These are phyloP conservation scores for Pseudoatta argentina DNA, from an alignment of 1,140 invertebrate genomes.

Conservation along the genomic window DNA sequence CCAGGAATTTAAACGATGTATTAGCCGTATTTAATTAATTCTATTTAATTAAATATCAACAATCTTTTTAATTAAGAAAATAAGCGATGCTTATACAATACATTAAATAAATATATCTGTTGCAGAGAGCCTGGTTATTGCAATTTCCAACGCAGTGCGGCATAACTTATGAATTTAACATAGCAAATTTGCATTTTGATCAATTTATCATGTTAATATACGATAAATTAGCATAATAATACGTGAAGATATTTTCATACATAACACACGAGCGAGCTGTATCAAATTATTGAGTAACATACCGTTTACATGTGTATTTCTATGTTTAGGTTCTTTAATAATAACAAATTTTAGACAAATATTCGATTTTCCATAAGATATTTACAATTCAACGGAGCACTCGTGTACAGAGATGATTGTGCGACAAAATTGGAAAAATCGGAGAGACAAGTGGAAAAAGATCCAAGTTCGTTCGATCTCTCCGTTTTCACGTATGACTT, in stretches of 20 bases:
- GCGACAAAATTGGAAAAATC: conserved; percentile 11
- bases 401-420: background rate
- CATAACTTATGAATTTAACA: conserved; percentile 22
- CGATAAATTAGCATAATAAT: conserved; percentile 37
- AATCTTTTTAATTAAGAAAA: conserved; percentile 20
- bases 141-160: conserved; percentile 1
- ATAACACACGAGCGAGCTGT: background rate
- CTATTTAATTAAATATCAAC: conserved; percentile 14
- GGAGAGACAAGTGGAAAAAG: background rate
- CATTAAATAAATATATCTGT: conserved; percentile 34
- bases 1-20: background rate
- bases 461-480: conserved; percentile 50
- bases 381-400: background rate
- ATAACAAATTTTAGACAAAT: background rate
- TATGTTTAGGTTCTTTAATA: background rate
- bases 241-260: conserved; percentile 15
- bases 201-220: conserved; percentile 45
- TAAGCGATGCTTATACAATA: background rate
- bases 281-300: background rate
- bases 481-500: conserved; percentile 19
- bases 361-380: background rate
- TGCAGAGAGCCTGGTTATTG: background rate
- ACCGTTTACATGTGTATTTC: background rate
- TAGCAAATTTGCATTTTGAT: conserved; percentile 49
- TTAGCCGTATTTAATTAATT: background rate